These are phyloP conservation scores for Otus sunia DNA, from an alignment of 2,113 vertebrate species.

Conservation along the genomic window DNA sequence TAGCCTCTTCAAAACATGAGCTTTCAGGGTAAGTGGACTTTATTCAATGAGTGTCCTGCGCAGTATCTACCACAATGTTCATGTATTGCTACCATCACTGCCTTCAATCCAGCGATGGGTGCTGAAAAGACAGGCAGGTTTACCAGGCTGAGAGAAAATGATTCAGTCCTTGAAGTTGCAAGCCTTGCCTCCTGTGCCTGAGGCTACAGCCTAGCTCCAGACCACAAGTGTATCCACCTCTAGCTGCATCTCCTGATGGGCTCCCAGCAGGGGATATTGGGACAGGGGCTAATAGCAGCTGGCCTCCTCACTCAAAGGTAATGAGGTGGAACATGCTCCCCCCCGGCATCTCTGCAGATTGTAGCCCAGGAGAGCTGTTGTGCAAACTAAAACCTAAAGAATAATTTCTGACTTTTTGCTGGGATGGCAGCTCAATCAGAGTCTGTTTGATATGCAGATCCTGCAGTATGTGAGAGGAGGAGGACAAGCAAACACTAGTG, in stretches of 20 bases:
- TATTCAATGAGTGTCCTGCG: background rate
- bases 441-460: background rate
- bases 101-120: background rate
- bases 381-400: background rate
- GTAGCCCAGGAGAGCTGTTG: background rate
- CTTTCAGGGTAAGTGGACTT: background rate
- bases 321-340: background rate
- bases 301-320: background rate
- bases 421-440: background rate
- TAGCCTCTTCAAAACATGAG: background rate
- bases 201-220: background rate
- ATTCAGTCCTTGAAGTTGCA: background rate
- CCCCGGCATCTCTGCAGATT: accelerated
- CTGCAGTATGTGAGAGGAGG: background rate
- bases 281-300: background rate
- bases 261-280: background rate
- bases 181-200: background rate
- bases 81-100: background rate
- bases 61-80: background rate
- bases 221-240: background rate
- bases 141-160: background rate
- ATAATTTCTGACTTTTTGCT: background rate
- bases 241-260: background rate
- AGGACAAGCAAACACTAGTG: background rate
- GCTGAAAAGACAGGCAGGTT: background rate